Percentiles rank a stretch among this genome's conserved stretches.
phyloP scores from a whole-genome alignment of 2,797 vertebrate species.

The Etheostoma perlongum region DNA sequence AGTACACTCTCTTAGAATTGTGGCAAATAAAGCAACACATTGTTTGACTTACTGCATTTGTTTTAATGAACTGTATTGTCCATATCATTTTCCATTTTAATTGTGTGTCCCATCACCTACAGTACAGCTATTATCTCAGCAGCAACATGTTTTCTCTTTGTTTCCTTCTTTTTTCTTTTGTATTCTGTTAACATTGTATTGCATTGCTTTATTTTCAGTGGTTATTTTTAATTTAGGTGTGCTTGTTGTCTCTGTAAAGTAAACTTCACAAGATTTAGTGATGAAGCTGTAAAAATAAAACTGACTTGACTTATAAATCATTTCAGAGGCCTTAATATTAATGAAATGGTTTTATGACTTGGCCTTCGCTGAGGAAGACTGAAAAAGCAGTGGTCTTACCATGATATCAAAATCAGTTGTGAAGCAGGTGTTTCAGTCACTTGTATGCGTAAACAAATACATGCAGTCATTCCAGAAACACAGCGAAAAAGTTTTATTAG shows the following conservation, averaged over 20 bases:
- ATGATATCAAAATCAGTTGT: slow-evolving; percentile 30
- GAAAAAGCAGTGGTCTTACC: not conserved
- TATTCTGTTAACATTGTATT: not conserved
- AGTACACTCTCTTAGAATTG: slow-evolving; percentile 1
- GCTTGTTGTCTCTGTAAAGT: not conserved
- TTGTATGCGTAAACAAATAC: not conserved
- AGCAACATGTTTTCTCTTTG: slow-evolving; percentile 13
- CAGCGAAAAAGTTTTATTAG: not conserved
- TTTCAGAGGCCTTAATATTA: not conserved
- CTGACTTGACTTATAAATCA: not conserved
- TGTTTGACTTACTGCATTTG: not conserved
- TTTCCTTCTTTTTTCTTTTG: slow-evolving; percentile 13
- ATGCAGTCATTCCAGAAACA: not conserved
- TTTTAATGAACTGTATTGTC: not conserved
- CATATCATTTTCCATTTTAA: not conserved
- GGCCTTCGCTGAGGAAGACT: not conserved
- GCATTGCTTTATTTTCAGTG: not conserved
- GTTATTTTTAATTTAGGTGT: not conserved
- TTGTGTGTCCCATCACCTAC: not conserved
- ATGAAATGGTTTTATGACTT: slow-evolving; percentile 14
- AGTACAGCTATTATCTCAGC: slow-evolving; percentile 9
- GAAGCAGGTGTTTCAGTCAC: slow-evolving; percentile 25
- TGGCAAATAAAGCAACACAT: slow-evolving; percentile 1
- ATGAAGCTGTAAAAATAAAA: not conserved
- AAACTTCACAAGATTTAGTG: not conserved